These are phyloP conservation scores for Watsonalla cultraria DNA, from an alignment of 2,888 invertebrate genomes.

Conservation along the genomic window DNA sequence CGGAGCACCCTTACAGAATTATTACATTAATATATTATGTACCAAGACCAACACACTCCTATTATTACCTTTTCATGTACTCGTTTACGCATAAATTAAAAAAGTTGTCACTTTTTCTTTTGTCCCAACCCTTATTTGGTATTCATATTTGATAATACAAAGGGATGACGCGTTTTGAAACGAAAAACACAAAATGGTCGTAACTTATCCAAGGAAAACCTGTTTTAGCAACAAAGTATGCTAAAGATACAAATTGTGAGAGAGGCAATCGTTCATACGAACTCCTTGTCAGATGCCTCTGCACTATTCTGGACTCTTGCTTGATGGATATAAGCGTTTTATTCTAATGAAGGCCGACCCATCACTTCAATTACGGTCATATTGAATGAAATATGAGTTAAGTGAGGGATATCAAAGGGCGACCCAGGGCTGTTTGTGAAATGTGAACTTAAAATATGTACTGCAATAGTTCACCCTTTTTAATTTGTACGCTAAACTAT, in stretches of 20 bases:
- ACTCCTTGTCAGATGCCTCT: slow-evolving; percentile 48
- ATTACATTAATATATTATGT: slow-evolving; percentile 73
- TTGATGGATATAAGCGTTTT: slow-evolving; percentile 45
- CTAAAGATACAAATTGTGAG: slow-evolving; percentile 77
- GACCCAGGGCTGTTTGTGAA: slow-evolving; percentile 68
- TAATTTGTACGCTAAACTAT: slow-evolving; percentile 71
- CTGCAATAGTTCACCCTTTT: slow-evolving; percentile 67
- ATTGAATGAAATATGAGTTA: slow-evolving; percentile 77
- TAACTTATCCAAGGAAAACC: slow-evolving; percentile 65
- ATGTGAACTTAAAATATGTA: slow-evolving; percentile 74
- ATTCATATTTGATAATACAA: slow-evolving; percentile 78
- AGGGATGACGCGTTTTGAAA: slow-evolving; percentile 66
- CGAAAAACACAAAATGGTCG: slow-evolving; percentile 61
- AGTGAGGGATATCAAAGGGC: slow-evolving; percentile 78
- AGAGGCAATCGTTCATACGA: slow-evolving; percentile 73
- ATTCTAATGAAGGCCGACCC: slow-evolving; percentile 48
- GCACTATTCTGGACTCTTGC: slow-evolving; percentile 53
- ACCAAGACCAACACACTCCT: slow-evolving; percentile 64
- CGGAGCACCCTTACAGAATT: slow-evolving; percentile 64
- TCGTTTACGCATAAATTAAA: slow-evolving; percentile 76
- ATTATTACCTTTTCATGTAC: slow-evolving; percentile 78
- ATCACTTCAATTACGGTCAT: slow-evolving; percentile 75
- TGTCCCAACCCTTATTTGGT: slow-evolving; percentile 77
- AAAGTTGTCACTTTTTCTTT: slow-evolving; percentile 74
- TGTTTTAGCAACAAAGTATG: slow-evolving; percentile 70